phyloP scores from a whole-genome alignment of 2,113 vertebrate species.

The Potamarius usumacintae region DNA sequence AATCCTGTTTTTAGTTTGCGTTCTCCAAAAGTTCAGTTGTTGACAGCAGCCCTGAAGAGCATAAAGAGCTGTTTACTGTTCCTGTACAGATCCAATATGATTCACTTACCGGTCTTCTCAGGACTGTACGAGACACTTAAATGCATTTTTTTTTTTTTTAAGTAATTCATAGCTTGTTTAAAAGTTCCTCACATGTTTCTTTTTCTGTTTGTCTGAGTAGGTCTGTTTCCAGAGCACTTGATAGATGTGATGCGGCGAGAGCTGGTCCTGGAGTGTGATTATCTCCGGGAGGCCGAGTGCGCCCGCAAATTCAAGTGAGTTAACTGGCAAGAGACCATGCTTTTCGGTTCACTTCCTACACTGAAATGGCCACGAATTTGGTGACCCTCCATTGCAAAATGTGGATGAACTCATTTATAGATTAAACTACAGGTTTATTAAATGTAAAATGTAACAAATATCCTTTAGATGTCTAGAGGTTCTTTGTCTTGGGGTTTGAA shows the following conservation, averaged over 20 bases:
- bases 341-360: neutral
- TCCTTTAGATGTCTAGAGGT: neutral
- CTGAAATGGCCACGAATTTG: no score
- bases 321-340: neutral
- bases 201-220: constrained; percentile 61
- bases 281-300: constrained; percentile 88
- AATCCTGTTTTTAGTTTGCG: neutral
- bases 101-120: neutral
- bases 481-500: neutral
- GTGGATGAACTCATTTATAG: neutral
- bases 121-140: neutral
- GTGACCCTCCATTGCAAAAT: neutral
- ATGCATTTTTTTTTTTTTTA: neutral
- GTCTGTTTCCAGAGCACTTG: constrained; percentile 94
- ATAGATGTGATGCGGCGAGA: constrained; percentile 91
- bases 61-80: neutral
- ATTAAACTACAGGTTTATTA: neutral
- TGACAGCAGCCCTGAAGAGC: neutral
- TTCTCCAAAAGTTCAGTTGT: neutral
- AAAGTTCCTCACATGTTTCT: neutral
- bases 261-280: constrained; percentile 92
- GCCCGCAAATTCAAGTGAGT: constrained; percentile 89
- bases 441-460: neutral
- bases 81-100: neutral
- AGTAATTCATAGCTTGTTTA: neutral